Evolutionary conservation across 92 coral and sea anemone species (phyloP), one percentile per base, ranked within the genome.

Genomic region (Virgularia gustaviana): DNA sequence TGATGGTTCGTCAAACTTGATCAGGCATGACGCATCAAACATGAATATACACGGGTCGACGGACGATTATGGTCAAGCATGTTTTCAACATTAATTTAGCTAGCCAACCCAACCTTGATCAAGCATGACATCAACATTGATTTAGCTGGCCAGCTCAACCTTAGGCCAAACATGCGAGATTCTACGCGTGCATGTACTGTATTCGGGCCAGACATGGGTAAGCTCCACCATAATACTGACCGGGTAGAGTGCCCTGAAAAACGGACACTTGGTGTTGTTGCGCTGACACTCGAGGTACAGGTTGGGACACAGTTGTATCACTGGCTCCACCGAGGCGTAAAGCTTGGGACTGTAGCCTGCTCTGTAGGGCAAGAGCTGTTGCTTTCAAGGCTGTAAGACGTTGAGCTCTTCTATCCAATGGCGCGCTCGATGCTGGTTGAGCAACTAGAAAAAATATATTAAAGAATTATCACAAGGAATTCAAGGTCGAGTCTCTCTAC

Each of bases 281-380:
- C 12, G 54, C 42, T 9, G 75, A 9, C 16, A 53, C 72, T 3
- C 56, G 59, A 19, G 85, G 47, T 11, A 65, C 45, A 36, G 67
- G 64, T 52, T 47, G 73, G 31, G 64, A 24, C 36, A 56, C 79
- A 3, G 38, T 79, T 32, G 59, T 63, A 9, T 81, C 76, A 23
- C 79, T 72, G 32, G 51, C 61, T 2, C 80, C 85, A 22, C 99
- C 92, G 41, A 94, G 90, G 66, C 96, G 81, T 60, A 74, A 75
- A 4, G 99, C 96, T 36, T 89, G 96, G 43, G 91, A 60, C 54
- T 87, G 89, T 49, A 94, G 86, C 12, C 99, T 87, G n/a, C 88
- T 79, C 63, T 87, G 90, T 6, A 94, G 87, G 19, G 84, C 88
- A 24, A 91, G 87, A 16, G 99, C 99, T 0, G 96, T 94, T 31